Conservation (phyloP, 2,797 vertebrate genomes). For the Podargus strigoides region DNA sequence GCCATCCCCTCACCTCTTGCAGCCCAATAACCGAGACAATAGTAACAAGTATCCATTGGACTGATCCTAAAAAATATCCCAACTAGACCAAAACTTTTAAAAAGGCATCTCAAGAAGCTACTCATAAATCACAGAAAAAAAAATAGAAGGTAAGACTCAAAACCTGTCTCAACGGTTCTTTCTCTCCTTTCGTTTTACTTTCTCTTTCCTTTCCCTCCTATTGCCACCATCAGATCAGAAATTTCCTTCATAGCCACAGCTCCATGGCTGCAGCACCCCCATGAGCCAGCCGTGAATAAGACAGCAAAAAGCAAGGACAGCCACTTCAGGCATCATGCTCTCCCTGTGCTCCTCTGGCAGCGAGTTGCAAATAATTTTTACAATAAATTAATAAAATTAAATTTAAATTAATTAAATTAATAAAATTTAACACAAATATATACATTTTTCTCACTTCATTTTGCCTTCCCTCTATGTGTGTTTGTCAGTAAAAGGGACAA, state of each 20-base stretch:
- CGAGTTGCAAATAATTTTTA: not conserved
- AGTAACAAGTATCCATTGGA: not conserved
- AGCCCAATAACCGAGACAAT: not conserved
- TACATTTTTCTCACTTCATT: not conserved
- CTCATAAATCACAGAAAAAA: not conserved
- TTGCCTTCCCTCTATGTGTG: not conserved
- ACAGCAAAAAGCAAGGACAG: not conserved
- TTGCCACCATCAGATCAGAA: not conserved
- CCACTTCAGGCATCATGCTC: fast-evolving
- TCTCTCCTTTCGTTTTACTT: not conserved
- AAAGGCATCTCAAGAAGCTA: not conserved
- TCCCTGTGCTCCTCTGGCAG: not conserved
- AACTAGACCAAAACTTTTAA: not conserved
- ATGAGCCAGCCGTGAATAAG: not conserved
- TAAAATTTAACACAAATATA: not conserved
- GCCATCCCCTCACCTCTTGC: not conserved
- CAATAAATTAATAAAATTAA: too few relatives aligned
- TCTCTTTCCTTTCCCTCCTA: not conserved
- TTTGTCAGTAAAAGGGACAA: not conserved
- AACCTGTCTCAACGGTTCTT: not conserved
- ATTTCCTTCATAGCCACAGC: not conserved
- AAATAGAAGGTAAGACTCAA: not conserved
- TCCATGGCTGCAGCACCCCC: conserved; percentile 5
- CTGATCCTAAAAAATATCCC: not conserved
- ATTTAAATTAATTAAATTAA: too few relatives aligned